A percentile compares a stretch with the other conserved stretches of the same genome.
These are phyloP conservation scores for Poeciliopsis gracilis DNA, from an alignment of 2,797 vertebrate genomes.

Conservation along the genomic window DNA sequence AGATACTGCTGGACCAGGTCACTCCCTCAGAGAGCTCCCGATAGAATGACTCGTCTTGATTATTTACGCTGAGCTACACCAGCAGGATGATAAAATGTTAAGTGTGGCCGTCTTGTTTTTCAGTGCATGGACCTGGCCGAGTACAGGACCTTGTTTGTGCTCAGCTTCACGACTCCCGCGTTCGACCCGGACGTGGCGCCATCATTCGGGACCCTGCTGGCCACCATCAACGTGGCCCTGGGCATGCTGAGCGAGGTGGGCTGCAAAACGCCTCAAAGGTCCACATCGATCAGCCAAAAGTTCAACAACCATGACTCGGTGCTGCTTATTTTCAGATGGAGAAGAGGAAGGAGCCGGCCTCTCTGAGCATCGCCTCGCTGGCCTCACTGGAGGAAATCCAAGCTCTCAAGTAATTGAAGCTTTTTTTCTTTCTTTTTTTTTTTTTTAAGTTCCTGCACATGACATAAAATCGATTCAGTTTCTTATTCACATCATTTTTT, in stretches of 20 bases:
- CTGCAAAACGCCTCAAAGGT: fast-evolving
- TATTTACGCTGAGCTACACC: not conserved
- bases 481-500: not conserved
- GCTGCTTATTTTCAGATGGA: slow-evolving; percentile 83
- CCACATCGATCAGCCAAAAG: fast-evolving
- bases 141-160: slow-evolving; percentile 90
- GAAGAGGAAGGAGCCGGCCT: slow-evolving; percentile 93
- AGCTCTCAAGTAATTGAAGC: slow-evolving; percentile 87
- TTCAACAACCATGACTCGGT: not conserved
- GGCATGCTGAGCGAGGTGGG: slow-evolving; percentile 94
- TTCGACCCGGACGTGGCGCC: slow-evolving; percentile 95
- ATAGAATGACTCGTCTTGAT: not conserved
- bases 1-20: slow-evolving; percentile 97
- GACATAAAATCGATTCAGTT: not conserved
- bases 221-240: slow-evolving; percentile 94
- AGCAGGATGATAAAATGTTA: not conserved
- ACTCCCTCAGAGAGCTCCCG: not conserved
- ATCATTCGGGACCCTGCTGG: slow-evolving; percentile 96
- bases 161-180: slow-evolving; percentile 94
- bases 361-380: slow-evolving; percentile 82
- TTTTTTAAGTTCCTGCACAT: not conserved
- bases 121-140: slow-evolving; percentile 96
- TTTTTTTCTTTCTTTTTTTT: not conserved
- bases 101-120: slow-evolving; percentile 5
- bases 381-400: slow-evolving; percentile 89